Conservation (phyloP, 2,797 vertebrate species). For the Crax fasciolata region DNA sequence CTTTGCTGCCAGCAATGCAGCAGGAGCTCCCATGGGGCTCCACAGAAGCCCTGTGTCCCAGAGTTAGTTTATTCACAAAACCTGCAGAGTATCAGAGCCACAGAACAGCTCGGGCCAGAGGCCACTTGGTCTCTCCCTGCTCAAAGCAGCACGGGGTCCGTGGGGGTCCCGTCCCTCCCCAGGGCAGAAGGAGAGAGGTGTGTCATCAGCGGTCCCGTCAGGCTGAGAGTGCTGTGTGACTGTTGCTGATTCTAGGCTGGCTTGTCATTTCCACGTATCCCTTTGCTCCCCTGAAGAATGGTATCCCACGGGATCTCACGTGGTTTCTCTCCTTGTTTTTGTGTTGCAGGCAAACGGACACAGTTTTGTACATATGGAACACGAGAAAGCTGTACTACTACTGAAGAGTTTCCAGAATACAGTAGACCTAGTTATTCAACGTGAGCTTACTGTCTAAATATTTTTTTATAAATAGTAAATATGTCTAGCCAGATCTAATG, state of each 20-base stretch:
- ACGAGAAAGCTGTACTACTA: constrained; percentile 97
- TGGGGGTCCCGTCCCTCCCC: neutral
- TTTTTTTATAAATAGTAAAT: constrained; percentile 88
- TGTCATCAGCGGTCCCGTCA: fast-evolving
- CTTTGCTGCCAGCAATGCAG: no score
- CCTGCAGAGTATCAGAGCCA: fast-evolving
- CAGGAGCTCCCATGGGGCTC: no score
- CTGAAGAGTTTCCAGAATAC: constrained; percentile 99
- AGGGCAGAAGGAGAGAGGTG: fast-evolving
- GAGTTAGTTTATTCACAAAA: neutral
- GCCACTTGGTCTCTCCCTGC: neutral
- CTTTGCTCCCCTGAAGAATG: neutral
- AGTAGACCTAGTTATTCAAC: constrained; percentile 99
- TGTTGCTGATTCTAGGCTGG: neutral
- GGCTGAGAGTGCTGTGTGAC: fast-evolving
- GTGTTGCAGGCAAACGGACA: constrained; percentile 97
- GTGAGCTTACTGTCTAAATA: constrained; percentile 97
- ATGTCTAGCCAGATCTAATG: constrained; percentile 85
- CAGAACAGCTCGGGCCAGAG: fast-evolving
- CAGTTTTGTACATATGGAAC: constrained; percentile 99
- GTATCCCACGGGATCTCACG: neutral
- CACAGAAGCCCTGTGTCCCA: neutral
- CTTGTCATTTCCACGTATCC: neutral
- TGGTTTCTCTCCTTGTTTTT: constrained; percentile 37
- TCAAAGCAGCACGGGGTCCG: neutral